A percentile compares a stretch with the other conserved stretches of the same genome.
Evolutionary conservation across 2,113 vertebrate genomes (phyloP).

Genomic region (Oryzias javanicus): DNA sequence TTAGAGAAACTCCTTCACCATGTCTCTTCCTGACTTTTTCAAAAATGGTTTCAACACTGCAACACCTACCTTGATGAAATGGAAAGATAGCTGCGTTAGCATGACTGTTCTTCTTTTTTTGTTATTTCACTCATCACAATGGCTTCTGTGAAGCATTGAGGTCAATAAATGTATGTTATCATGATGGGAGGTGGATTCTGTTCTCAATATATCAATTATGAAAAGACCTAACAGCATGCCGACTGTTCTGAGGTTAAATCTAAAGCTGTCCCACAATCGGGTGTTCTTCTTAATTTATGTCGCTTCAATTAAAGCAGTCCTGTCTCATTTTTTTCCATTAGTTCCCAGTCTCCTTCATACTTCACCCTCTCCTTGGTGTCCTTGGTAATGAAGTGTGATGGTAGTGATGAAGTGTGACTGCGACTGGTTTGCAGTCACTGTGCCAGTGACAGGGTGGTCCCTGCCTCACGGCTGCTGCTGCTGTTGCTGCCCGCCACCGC

Average conservation of each 20-base stretch:
- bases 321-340: constrained; percentile 16
- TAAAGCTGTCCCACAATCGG: neutral
- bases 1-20: constrained; percentile 18
- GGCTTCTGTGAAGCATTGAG: too few relatives aligned
- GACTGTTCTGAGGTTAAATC: too few relatives aligned
- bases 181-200: too few relatives aligned
- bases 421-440: constrained; percentile 47
- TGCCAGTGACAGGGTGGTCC: constrained; percentile 71
- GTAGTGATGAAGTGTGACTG: constrained; percentile 65
- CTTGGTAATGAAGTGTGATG: constrained; percentile 62
- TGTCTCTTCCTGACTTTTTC: neutral
- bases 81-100: neutral
- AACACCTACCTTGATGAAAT: neutral
- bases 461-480: constrained; percentile 29
- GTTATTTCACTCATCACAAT: too few relatives aligned
- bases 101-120: too few relatives aligned
- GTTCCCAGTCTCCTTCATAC: constrained; percentile 22
- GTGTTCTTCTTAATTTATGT: neutral
- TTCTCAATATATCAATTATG: too few relatives aligned
- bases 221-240: too few relatives aligned
- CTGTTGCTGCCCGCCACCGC: constrained; percentile 13
- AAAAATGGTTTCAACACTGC: neutral
- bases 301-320: constrained; percentile 8
- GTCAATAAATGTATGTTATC: too few relatives aligned
- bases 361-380: constrained; percentile 41